Conservation (phyloP, 30 jellyfish, hydroid and myxozoan species). For the Cassiopea xamachana region DNA sequence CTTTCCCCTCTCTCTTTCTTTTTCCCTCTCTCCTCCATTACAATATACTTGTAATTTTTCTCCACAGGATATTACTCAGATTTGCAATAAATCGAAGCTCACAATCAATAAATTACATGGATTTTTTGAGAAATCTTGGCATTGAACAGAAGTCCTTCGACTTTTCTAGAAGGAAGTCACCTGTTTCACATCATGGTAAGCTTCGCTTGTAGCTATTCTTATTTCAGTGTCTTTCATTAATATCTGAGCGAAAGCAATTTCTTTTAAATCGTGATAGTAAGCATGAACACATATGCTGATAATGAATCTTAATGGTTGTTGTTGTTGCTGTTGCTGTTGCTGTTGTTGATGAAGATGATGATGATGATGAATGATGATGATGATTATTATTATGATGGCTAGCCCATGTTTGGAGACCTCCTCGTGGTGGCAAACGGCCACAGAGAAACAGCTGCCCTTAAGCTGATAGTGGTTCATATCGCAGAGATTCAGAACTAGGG, state of each 20-base stretch:
- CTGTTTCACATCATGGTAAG: slow-evolving; percentile 47
- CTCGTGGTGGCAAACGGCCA: neutral
- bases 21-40: neutral
- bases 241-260: too few relatives aligned
- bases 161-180: neutral
- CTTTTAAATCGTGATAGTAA: too few relatives aligned
- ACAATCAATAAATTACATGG: slow-evolving; percentile 49
- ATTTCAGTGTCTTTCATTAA: too few relatives aligned
- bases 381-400: neutral
- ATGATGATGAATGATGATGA: neutral
- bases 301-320: neutral
- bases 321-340: neutral
- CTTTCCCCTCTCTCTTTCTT: neutral
- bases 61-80: slow-evolving; percentile 41
- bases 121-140: slow-evolving; percentile 59
- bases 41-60: neutral
- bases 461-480: neutral
- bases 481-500: neutral
- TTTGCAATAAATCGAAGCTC: slow-evolving; percentile 20
- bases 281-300: too few relatives aligned
- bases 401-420: neutral
- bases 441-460: neutral
- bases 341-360: neutral
- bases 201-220: neutral
- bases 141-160: slow-evolving; percentile 39